Conservation (phyloP, 2,113 vertebrate species). For the Aspiorhynchus laticeps region DNA sequence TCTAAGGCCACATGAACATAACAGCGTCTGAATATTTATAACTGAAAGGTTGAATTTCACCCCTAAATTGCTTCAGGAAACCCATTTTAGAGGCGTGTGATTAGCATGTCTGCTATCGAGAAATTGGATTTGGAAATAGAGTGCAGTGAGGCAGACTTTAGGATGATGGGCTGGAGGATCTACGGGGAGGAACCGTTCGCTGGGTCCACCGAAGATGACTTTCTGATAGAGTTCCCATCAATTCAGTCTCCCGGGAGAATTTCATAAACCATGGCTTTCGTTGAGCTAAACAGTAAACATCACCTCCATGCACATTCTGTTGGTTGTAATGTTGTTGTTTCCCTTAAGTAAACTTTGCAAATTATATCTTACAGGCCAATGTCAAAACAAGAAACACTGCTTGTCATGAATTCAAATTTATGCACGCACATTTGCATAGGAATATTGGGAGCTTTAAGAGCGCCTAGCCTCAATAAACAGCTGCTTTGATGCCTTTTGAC, state of each 20-base stretch:
- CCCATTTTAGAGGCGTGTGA: conserved; percentile 45
- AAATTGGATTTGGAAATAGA: conserved; percentile 52
- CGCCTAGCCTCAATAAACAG: conserved; percentile 39
- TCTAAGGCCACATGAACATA: conserved; percentile 34
- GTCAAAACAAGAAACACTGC: conserved; percentile 36
- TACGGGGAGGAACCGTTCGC: conserved; percentile 19
- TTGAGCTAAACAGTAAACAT: conserved; percentile 11
- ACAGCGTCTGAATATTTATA: conserved; percentile 53
- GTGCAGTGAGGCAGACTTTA: conserved; percentile 34
- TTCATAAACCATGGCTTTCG: not conserved
- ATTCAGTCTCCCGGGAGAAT: not conserved
- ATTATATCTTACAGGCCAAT: conserved; percentile 42
- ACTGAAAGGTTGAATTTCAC: conserved; percentile 37
- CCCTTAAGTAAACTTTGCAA: conserved; percentile 10
- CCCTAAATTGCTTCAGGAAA: conserved; percentile 39
- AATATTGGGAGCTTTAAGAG: conserved; percentile 48
- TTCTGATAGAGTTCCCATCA: not conserved
- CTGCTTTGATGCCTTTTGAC: conserved; percentile 37
- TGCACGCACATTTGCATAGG: conserved; percentile 37
- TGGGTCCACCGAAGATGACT: conserved; percentile 11
- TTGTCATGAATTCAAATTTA: conserved; percentile 46
- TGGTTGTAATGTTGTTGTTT: not conserved
- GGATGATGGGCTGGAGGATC: conserved; percentile 40
- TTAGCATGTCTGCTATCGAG: conserved; percentile 52
- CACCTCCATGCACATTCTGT: not conserved